Evolutionary conservation across 2,113 vertebrate species (phyloP).

Genomic region (Kryptolebias marmoratus): DNA sequence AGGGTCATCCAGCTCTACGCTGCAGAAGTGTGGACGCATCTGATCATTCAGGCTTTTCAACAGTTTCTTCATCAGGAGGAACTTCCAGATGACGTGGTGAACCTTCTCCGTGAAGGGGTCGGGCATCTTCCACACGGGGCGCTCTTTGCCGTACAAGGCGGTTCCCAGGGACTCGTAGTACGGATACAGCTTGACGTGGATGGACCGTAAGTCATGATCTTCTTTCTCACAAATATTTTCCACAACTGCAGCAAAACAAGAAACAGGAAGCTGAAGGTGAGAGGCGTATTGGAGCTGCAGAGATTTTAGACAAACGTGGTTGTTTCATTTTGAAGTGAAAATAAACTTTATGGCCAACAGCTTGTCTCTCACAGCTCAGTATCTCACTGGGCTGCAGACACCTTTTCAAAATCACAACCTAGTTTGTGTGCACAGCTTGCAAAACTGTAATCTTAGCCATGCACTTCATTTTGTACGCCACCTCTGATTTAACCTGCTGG

Average conservation of each 20-base stretch:
- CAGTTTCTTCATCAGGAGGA: slow-evolving; percentile 74
- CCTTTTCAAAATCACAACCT: too few relatives aligned
- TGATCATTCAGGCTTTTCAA: slow-evolving; percentile 71
- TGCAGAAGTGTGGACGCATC: slow-evolving; percentile 81
- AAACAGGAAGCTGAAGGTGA: background rate
- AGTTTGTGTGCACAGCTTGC: too few relatives aligned
- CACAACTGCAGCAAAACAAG: slow-evolving; percentile 75
- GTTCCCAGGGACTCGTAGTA: slow-evolving; percentile 80
- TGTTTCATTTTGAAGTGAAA: too few relatives aligned
- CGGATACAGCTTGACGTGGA: slow-evolving; percentile 80
- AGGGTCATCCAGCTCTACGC: slow-evolving; percentile 60
- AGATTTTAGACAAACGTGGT: too few relatives aligned
- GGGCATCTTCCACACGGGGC: slow-evolving; percentile 81
- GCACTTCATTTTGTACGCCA: too few relatives aligned
- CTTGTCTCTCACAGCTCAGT: too few relatives aligned
- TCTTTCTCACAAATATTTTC: slow-evolving; percentile 71
- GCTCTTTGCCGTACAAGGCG: slow-evolving; percentile 84
- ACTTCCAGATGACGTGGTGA: slow-evolving; percentile 74
- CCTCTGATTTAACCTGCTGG: too few relatives aligned
- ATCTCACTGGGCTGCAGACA: too few relatives aligned
- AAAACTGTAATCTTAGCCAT: too few relatives aligned
- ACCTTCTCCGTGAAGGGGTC: slow-evolving; percentile 79
- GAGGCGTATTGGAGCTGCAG: background rate
- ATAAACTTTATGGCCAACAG: too few relatives aligned
- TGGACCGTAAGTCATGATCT: slow-evolving; percentile 71